Evolutionary conservation across 2,797 vertebrate species (phyloP), one percentile per base, ranked within the genome.

Genomic region (Silurus aristotelis): DNA sequence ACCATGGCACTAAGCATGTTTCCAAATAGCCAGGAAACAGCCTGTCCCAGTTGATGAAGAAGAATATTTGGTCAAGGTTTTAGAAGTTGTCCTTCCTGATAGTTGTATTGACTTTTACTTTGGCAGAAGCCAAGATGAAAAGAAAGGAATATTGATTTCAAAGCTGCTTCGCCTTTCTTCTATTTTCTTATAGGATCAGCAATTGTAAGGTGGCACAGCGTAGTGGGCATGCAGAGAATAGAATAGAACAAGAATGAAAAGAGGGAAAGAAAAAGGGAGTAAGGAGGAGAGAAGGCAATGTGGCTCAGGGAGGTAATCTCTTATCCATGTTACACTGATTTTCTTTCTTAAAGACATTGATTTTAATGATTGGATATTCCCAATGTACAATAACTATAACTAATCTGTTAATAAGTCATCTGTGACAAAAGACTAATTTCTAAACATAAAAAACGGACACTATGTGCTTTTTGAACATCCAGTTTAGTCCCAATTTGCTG

Each of bases 181-280:
- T 70, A 43, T 82, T 80, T 81, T 83, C 85, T 90, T 87, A 88
- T 87, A 82, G 86, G 85, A 89, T 89, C 72, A 85, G 71, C 6
- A 17, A 52, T 87, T 87, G 80, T 88, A 68, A 84, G 82, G 66
- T 85, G 83, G 66, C 76, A 81, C 60, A 83, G 46, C 6, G 3
- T 56, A 86, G 83, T 64, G 38, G 82, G 64, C 63, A 81, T 60
- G 80, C 68, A 81, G 89, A 79, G 68, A 87, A 73, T 43, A 72
- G 82, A 70, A 79, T n/a, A 68, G 70, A 73, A 73, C 31, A 86
- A 70, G 64, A 82, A 66, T 84, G 86, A 90, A 90, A 87, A 88
- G 90, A 91, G 91, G 89, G 91, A 91, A 89, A 87, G 88, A 89
- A 83, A 89, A 48, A 55, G 78, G 43, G 0, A 71, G 72, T 75